Base-by-base conservation (phyloP, 2,888 invertebrate genomes). In the Thymelicus sylvestris region DNA sequence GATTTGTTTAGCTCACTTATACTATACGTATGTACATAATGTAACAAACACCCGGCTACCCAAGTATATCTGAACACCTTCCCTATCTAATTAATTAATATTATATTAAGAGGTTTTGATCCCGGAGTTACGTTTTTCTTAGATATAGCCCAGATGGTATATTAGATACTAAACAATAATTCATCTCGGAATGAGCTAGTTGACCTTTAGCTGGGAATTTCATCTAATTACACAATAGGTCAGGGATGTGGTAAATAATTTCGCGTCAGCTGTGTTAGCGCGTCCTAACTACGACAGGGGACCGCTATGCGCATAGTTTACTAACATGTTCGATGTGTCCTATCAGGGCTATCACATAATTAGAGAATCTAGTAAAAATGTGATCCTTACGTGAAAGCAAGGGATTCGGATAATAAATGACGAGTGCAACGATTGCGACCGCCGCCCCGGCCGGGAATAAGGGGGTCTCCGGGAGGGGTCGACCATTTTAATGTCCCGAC, bases 401-500 rank as follows among this genome's bases (percentile, higher is more conserved):
- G 90, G 88, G 87, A 86, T 90, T 83, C 82, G 87, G 92, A 92
- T 91, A 91, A 93, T 92, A 92, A 93, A 93, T 93, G 92, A 92
- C 90, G 90, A 92, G 92, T 93, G 93, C 93, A 93, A 88, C 91
- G 93, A 92, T 93, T 92, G 92, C 92, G 91, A 88, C 91, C 90
- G 79, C 79, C 80, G 75, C 89, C 88, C 88, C 85, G 82, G 82
- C 82, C 79, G 80, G 86, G 88, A 86, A 85, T 85, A 85, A 88
- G 86, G 88, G 90, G 91, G 90, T 87, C 84, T 84, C 85, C 83
- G 90, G 91, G 90, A 87, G 89, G 87, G 91, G 87, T 88, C 90
- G 92, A 92, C 92, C 93, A 93, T 92, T 93, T 93, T 93, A 93
- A 93, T 93, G 93, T 92, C 89, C 89, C 91, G 90, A 86, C 91